A percentile compares a stretch with the other conserved stretches of the same genome.
Conservation (phyloP, 2,888 invertebrate species). For the Aricia artaxerxes region DNA sequence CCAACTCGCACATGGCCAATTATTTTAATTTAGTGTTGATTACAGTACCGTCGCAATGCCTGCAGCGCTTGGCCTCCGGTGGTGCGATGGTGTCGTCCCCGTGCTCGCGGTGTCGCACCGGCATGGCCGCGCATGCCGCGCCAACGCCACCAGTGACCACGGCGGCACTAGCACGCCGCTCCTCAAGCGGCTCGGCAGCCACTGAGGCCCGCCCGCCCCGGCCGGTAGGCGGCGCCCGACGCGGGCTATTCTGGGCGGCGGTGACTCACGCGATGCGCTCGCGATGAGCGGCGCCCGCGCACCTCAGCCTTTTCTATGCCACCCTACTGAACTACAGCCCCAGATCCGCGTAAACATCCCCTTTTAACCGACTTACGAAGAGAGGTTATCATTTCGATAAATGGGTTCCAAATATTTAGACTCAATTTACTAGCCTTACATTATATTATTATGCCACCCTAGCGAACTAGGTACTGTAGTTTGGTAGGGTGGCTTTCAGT, state of each 20-base stretch:
- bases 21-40: slow-evolving; percentile 7
- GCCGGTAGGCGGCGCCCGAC: slow-evolving; percentile 79
- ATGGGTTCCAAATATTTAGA: no score
- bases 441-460: no score
- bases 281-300: slow-evolving; percentile 69
- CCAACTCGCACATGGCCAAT: no score
- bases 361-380: not conserved
- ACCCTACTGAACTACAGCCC: slow-evolving; percentile 48
- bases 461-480: no score
- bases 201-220: slow-evolving; percentile 79
- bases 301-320: slow-evolving; percentile 61
- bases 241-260: slow-evolving; percentile 71
- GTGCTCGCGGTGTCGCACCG: slow-evolving; percentile 80
- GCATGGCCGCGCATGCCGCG: slow-evolving; percentile 81
- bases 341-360: slow-evolving; percentile 1
- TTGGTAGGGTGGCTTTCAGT: no score
- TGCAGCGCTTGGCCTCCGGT: slow-evolving; percentile 94
- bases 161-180: slow-evolving; percentile 70
- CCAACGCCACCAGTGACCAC: slow-evolving; percentile 68
- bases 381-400: not conserved
- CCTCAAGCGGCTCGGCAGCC: slow-evolving; percentile 74
- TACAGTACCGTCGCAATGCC: slow-evolving; percentile 92
- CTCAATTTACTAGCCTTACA: no score
- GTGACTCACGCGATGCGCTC: slow-evolving; percentile 70
- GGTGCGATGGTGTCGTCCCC: slow-evolving; percentile 76